Conservation (phyloP, 2,888 invertebrate species). For the Panorpa germanica region DNA sequence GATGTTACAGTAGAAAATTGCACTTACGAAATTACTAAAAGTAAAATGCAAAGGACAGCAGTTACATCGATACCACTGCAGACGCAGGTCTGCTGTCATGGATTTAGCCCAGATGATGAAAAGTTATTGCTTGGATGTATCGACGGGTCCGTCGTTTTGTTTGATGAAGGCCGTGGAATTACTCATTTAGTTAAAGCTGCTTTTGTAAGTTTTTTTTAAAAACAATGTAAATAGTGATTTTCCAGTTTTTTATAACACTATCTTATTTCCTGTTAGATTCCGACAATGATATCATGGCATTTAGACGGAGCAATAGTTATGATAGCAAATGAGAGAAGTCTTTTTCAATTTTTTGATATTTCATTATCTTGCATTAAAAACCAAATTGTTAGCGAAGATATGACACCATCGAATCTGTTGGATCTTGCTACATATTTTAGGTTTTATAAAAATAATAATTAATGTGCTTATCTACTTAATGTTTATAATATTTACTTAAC, state of each 20-base stretch:
- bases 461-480: not conserved
- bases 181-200: constrained; percentile 59
- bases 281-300: constrained; percentile 52
- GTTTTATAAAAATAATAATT: too few relatives aligned
- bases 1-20: constrained; percentile 55
- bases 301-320: constrained; percentile 45
- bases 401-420: constrained; percentile 35
- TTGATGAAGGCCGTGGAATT: constrained; percentile 54
- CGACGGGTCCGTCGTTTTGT: constrained; percentile 64
- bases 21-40: constrained; percentile 34
- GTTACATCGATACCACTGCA: constrained; percentile 50
- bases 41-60: constrained; percentile 38
- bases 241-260: constrained; percentile 4
- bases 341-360: constrained; percentile 57
- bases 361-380: constrained; percentile 45
- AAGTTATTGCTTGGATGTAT: constrained; percentile 65
- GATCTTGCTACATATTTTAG: constrained; percentile 34
- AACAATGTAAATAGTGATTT: constrained; percentile 2
- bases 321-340: constrained; percentile 49
- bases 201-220: constrained; percentile 39
- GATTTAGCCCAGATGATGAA: constrained; percentile 50
- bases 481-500: constrained; percentile 1
- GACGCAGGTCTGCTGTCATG: constrained; percentile 45
- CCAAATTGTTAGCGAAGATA: constrained; percentile 46
- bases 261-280: constrained; percentile 27